Conservation (phyloP, 1,140 invertebrate species). For the Diorhabda elongata region DNA sequence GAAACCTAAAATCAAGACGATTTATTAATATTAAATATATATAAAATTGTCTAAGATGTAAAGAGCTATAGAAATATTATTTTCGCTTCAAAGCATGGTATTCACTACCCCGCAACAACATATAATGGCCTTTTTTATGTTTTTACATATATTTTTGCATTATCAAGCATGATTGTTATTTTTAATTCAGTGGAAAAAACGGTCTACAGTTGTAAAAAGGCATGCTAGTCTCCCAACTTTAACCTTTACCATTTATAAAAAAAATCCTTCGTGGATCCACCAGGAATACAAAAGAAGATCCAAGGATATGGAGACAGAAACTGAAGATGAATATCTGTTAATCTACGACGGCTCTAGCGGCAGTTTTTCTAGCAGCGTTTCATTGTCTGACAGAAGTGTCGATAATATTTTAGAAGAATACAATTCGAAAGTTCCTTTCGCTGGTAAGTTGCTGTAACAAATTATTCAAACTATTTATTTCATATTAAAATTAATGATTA, state of each 20-base stretch:
- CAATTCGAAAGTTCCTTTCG: constrained; percentile 79
- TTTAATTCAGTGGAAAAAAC: neutral
- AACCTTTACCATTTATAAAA: constrained; percentile 15
- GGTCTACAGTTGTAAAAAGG: constrained; percentile 1
- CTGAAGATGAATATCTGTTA: constrained; percentile 55
- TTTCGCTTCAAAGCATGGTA: neutral
- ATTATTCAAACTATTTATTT: too few relatives aligned
- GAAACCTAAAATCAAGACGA: too few relatives aligned
- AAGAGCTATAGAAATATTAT: too few relatives aligned
- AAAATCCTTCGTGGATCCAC: constrained; percentile 20
- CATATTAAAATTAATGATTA: too few relatives aligned
- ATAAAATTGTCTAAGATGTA: too few relatives aligned
- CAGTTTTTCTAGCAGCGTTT: constrained; percentile 61
- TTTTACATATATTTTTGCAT: neutral
- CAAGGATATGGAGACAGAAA: constrained; percentile 75
- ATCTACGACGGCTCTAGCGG: constrained; percentile 56
- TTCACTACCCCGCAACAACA: neutral
- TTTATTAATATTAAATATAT: too few relatives aligned
- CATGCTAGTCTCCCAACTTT: neutral
- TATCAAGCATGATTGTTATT: constrained; percentile 10
- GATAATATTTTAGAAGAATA: constrained; percentile 82
- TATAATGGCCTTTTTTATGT: too few relatives aligned
- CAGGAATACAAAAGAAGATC: constrained; percentile 76
- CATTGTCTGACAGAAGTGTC: constrained; percentile 70
- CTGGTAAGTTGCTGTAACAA: constrained; percentile 53